A percentile compares a stretch with the other conserved stretches of the same genome.
These are phyloP conservation scores for Armadillidium nasatum DNA, from an alignment of 1,140 invertebrate species.

Conservation along the genomic window DNA sequence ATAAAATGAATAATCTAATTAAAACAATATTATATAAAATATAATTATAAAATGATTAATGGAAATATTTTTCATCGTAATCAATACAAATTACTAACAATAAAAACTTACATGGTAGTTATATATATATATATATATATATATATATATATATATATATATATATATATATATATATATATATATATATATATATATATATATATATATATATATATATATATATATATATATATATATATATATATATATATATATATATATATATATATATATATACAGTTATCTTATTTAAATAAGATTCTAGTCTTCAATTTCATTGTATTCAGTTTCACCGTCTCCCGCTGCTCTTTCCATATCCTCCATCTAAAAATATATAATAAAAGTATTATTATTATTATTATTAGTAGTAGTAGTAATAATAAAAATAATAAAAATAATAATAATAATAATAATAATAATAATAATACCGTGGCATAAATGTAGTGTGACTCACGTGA, in stretches of 20 bases:
- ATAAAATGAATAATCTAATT: too few species aligned
- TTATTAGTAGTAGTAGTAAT: too few species aligned
- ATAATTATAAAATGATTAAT: too few species aligned
- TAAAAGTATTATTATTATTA: too few species aligned
- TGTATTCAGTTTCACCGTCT: constrained; percentile 1
- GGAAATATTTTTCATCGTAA: too few species aligned
- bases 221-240: neutral
- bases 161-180: neutral
- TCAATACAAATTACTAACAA: too few species aligned
- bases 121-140: constrained; percentile 5
- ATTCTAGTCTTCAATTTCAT: neutral
- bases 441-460: too few species aligned
- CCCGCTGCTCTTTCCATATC: neutral
- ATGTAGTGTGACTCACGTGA: too few species aligned
- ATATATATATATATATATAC: neutral
- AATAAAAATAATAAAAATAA: too few species aligned
- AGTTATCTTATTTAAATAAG: neutral
- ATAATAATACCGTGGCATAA: too few species aligned
- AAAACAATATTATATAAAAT: too few species aligned
- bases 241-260: constrained; percentile 1
- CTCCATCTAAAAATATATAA: neutral
- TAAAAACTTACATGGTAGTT: too few species aligned
- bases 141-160: neutral
- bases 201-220: neutral
- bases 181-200: neutral